These are phyloP conservation scores for Falco concolor DNA, from an alignment of 2,797 vertebrate species.

Conservation along the genomic window DNA sequence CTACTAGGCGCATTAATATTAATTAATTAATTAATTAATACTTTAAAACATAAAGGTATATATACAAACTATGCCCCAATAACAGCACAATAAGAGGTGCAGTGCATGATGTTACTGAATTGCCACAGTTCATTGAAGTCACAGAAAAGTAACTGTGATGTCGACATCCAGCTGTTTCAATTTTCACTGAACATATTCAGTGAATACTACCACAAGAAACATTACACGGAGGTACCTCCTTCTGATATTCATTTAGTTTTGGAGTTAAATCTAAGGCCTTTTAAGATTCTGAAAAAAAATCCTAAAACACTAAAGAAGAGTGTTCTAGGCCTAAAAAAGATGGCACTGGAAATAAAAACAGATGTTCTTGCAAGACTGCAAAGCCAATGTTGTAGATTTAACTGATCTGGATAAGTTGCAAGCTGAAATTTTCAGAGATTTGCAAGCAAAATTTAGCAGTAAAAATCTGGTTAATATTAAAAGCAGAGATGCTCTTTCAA, in stretches of 20 bases:
- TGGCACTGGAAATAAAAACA: slow-evolving; percentile 27
- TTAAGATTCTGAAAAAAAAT: not conserved
- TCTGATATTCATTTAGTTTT: not conserved
- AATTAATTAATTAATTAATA: not conserved
- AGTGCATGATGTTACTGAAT: rapidly evolving
- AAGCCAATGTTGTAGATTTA: slow-evolving; percentile 37
- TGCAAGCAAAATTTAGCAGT: slow-evolving; percentile 36
- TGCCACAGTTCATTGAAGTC: not conserved
- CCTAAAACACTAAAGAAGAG: not conserved
- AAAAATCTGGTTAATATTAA: slow-evolving; percentile 59
- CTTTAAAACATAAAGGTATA: not conserved
- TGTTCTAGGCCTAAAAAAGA: slow-evolving; percentile 16
- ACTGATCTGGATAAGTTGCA: slow-evolving; percentile 29
- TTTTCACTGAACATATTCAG: not conserved
- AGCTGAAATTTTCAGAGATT: slow-evolving; percentile 49
- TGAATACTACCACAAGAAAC: not conserved
- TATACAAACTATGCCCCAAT: not conserved
- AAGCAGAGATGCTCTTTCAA: slow-evolving; percentile 33
- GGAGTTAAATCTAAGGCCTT: not conserved
- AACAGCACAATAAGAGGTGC: not conserved
- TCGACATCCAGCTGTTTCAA: not conserved
- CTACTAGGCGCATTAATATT: not conserved
- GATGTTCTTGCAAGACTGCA: slow-evolving; percentile 28
- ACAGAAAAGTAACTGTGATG: not conserved
- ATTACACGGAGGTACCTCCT: not conserved